Conservation (phyloP, 2,888 invertebrate species). For the Dynastes maya region DNA sequence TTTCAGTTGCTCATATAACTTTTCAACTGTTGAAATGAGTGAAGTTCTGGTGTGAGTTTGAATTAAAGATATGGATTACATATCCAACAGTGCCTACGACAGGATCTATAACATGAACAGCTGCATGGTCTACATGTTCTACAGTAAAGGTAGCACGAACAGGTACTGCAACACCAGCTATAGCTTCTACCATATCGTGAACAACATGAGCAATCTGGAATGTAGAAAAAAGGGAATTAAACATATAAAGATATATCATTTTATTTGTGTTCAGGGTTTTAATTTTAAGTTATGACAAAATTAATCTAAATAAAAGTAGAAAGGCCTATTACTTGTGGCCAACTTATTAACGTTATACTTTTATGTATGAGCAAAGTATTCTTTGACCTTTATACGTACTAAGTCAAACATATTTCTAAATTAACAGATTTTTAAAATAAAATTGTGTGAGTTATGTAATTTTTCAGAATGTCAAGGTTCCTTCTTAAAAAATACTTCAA, state of each 20-base stretch:
- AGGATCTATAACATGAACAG: slow-evolving; percentile 50
- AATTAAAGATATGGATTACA: slow-evolving; percentile 49
- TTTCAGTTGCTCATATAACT: slow-evolving; percentile 12
- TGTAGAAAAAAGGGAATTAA: slow-evolving; percentile 1
- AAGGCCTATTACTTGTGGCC: too few relatives aligned
- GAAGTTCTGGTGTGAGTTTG: neutral
- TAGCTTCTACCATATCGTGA: slow-evolving; percentile 46
- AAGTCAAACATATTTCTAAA: slow-evolving; percentile 7
- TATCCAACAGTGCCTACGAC: slow-evolving; percentile 50
- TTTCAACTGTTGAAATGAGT: slow-evolving; percentile 10
- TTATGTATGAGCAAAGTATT: neutral
- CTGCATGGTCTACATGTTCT: slow-evolving; percentile 46
- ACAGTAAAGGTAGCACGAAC: slow-evolving; percentile 48
- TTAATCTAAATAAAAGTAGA: too few relatives aligned
- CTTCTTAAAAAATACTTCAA: neutral
- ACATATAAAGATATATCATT: too few relatives aligned
- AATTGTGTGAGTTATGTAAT: slow-evolving; percentile 8
- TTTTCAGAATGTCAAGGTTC: slow-evolving; percentile 23
- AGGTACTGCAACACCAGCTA: slow-evolving; percentile 51
- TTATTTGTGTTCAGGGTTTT: too few relatives aligned
- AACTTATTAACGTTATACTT: too few relatives aligned
- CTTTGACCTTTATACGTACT: neutral
- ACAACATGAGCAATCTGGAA: slow-evolving; percentile 50
- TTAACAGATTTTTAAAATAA: neutral
- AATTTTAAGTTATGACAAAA: too few relatives aligned